Percentiles rank a stretch among this genome's conserved stretches.
These are phyloP conservation scores for Oscarella lobularis DNA, from an alignment of 37 sponge, comb jelly and placozoan species.

Conservation along the genomic window DNA sequence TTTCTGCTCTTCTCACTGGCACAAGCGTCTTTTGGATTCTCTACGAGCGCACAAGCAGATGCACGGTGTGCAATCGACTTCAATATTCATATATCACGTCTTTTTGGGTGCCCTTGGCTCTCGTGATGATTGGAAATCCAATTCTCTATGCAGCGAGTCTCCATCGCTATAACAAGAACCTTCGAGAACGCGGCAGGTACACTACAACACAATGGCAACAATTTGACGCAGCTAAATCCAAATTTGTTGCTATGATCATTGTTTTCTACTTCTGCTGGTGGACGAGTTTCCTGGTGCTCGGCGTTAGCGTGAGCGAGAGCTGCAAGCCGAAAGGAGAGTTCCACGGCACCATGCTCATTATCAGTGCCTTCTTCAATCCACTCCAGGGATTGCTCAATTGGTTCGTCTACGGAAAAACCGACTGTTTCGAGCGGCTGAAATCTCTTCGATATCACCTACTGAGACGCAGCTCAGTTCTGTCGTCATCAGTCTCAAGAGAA, in stretches of 20 bases:
- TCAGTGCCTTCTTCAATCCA: not conserved
- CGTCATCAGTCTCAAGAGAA: too few relatives aligned
- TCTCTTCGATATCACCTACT: too few relatives aligned
- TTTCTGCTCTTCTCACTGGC: not conserved
- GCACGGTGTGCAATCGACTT: not conserved
- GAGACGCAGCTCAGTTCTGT: too few relatives aligned
- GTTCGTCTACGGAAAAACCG: not conserved
- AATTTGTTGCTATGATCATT: not conserved
- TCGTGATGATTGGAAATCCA: conserved; percentile 1
- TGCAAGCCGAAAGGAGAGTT: not conserved
- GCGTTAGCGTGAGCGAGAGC: not conserved
- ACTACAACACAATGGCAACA: not conserved
- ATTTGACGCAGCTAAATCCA: not conserved
- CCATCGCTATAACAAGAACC: not conserved
- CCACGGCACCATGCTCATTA: not conserved
- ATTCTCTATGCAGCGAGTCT: not conserved
- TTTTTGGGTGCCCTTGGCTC: not conserved
- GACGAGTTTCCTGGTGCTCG: not conserved
- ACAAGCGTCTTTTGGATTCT: not conserved
- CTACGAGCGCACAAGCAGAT: not conserved
- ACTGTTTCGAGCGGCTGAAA: too few relatives aligned
- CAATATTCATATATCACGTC: not conserved
- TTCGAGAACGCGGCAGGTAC: not conserved
- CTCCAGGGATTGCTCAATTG: not conserved
- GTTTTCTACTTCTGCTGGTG: conserved; percentile 5